Conservation (phyloP, 2,888 invertebrate genomes). For the Nowickia ferox region DNA sequence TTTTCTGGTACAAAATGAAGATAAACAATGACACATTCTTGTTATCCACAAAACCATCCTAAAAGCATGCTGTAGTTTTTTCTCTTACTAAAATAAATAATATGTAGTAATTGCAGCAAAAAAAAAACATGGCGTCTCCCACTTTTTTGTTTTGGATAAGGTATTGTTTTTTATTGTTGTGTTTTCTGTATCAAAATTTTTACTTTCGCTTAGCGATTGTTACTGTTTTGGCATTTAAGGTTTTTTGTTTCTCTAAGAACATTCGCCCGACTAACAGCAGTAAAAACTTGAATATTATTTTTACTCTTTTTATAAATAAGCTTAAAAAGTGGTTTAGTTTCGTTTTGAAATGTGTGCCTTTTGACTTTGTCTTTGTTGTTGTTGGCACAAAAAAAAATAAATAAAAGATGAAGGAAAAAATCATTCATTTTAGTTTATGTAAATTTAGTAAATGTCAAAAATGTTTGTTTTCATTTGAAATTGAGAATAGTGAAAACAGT, state of each 20-base stretch:
- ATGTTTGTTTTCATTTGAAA: no score
- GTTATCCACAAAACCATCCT: conserved; percentile 20
- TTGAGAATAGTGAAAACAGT: no score
- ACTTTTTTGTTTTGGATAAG: neutral
- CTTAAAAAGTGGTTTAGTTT: conserved; percentile 33
- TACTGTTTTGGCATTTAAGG: neutral
- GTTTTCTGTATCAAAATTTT: neutral
- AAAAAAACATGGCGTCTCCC: conserved; percentile 8
- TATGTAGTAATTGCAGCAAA: conserved; percentile 34
- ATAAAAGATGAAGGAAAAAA: neutral
- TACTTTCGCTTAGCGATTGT: conserved; percentile 30
- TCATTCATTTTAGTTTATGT: no score
- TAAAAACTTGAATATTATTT: conserved; percentile 41
- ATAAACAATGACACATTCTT: conserved; percentile 13
- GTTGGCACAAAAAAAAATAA: neutral
- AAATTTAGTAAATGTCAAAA: no score
- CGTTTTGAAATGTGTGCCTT: neutral
- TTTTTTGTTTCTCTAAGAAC: conserved; percentile 21
- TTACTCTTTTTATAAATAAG: neutral
- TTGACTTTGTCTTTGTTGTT: conserved; percentile 21
- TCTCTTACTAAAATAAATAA: conserved; percentile 9
- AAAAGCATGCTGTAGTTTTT: conserved; percentile 48
- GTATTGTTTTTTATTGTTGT: neutral
- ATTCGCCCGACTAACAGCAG: conserved; percentile 27
- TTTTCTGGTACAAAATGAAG: neutral